Percentiles rank a stretch among this genome's conserved stretches.
These are phyloP conservation scores for Cristatella mucedo DNA, from an alignment of 2,888 invertebrate species.

Conservation along the genomic window DNA sequence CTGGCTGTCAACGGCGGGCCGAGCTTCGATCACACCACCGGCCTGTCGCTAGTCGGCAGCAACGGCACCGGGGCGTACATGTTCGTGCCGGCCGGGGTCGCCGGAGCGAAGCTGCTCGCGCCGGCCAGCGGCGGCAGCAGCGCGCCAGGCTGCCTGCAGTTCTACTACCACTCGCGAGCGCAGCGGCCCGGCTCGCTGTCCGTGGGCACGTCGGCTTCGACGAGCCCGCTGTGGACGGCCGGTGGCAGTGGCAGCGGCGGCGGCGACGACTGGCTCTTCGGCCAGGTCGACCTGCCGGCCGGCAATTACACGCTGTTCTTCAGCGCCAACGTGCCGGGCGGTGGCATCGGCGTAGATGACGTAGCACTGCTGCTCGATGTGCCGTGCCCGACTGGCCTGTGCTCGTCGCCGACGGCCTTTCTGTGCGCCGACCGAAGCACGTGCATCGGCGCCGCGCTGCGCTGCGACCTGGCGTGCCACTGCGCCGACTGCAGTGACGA, in stretches of 20 bases:
- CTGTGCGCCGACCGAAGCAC: neutral
- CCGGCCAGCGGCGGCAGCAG: neutral
- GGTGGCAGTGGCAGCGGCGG: neutral
- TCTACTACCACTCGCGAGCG: slow-evolving; percentile 17
- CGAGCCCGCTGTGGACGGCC: neutral
- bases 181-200: slow-evolving; percentile 13
- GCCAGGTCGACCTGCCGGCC: neutral
- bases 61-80: neutral
- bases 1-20: neutral
- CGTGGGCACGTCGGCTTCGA: neutral
- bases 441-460: neutral
- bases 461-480: neutral
- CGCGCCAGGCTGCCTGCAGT: slow-evolving; percentile 20
- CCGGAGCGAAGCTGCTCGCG: neutral
- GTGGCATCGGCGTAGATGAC: slow-evolving; percentile 3
- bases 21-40: slow-evolving; percentile 4
- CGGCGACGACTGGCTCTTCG: neutral
- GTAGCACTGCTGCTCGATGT: neutral
- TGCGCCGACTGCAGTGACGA: neutral
- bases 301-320: neutral
- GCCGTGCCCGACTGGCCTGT: neutral
- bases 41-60: too few species aligned
- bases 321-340: neutral
- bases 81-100: neutral
- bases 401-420: too few species aligned